Base-by-base conservation (phyloP, 1,140 invertebrate genomes). In the Phocides pigmalion region DNA sequence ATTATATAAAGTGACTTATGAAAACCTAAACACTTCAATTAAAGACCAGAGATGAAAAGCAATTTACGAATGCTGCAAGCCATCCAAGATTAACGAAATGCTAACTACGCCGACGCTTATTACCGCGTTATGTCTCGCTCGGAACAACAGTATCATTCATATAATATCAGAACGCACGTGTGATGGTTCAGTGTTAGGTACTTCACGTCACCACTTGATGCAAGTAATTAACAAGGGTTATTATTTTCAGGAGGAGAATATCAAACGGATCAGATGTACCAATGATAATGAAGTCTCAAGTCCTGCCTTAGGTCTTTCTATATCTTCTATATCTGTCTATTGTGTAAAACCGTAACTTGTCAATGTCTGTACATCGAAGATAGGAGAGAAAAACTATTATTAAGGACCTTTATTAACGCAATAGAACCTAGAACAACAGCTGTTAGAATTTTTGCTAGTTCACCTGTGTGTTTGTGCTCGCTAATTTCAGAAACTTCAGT, bases 91-190 rank as follows among this genome's bases (percentile, higher is more conserved):
- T 50, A 50, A 49, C 20, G 44, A 11, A n/a, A 12, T 22, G 46
- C 46, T 28, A 28, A 14, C 8, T n/a, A 16, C 2, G n/a, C 16
- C 16, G 9, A 0, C 12, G 37, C 32, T 22, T 22, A 6, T 32
- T 2, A 14, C 14, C 2, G 22, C 41, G 19, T 28, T 28, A 44
- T 19, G 12, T 44, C 28, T 0, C 20, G n/a, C 14, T 22, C 39
- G 6, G 37, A 22, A 54, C 39, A 58, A 58, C 53, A 58, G 53
- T 9, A 16, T 14, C 41, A 58, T 58, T 58, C 53, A 58, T 44
- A 44, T 44, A 15, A 17, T 44, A 42, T 56, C 20, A 14, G 39
- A 58, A 39, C 35, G 35, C 53, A 54, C 51, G 51, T 42, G 20
- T 8, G 50, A 14, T 25, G 49, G 9, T 20, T 54, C 19, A 6